Conservation (phyloP, 1,140 invertebrate genomes). For the Mesaphorura yosii region DNA sequence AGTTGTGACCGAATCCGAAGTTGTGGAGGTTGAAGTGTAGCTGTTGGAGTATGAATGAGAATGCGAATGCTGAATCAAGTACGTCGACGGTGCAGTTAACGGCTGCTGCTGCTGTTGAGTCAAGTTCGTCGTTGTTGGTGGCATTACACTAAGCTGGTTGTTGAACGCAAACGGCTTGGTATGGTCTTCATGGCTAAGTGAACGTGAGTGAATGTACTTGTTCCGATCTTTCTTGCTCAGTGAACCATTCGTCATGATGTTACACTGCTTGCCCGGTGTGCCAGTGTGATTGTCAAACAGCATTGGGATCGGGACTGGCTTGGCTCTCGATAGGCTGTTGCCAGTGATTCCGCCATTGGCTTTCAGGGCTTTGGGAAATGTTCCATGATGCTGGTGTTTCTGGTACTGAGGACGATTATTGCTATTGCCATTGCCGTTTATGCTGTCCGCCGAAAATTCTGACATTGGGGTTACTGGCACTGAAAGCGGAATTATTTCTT, state of each 20-base stretch:
- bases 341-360: neutral
- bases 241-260: neutral
- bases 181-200: neutral
- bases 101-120: too few relatives aligned
- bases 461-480: too few relatives aligned
- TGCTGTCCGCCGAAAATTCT: too few relatives aligned
- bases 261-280: neutral
- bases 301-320: conserved; percentile 12
- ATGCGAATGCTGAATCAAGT: conserved; percentile 9
- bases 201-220: neutral
- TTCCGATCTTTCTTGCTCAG: too few relatives aligned
- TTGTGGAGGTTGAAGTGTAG: conserved; percentile 16
- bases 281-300: conserved; percentile 2
- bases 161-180: neutral
- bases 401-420: conserved; percentile 6
- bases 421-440: conserved; percentile 11
- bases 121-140: too few relatives aligned
- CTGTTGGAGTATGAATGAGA: conserved; percentile 20
- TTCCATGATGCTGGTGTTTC: too few relatives aligned
- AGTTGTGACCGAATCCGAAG: neutral
- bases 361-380: too few relatives aligned
- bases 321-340: conserved; percentile 18
- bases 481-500: too few relatives aligned
- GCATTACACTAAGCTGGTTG: too few relatives aligned
- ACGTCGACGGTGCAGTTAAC: too few relatives aligned